Evolutionary conservation across 2,113 vertebrate genomes (phyloP).

Genomic region (Gila orcuttii): DNA sequence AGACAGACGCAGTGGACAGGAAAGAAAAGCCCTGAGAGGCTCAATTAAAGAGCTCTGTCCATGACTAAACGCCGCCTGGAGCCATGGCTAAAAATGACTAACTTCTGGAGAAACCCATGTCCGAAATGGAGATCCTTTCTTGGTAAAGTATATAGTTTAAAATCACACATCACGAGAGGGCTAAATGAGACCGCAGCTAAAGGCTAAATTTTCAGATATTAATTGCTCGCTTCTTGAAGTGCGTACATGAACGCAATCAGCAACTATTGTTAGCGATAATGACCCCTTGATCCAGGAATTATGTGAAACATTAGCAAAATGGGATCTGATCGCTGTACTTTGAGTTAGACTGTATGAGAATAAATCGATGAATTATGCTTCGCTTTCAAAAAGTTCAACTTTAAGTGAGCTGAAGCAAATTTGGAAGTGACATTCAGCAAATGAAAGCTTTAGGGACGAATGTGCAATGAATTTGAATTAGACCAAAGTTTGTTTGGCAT

Average conservation of each 20-base stretch:
- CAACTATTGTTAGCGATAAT: conserved; percentile 13
- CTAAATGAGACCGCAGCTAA: background rate
- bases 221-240: background rate
- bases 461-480: conserved; percentile 8
- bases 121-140: conserved; percentile 44
- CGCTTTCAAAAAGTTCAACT: conserved; percentile 19
- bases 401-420: background rate
- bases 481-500: background rate
- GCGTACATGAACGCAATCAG: conserved; percentile 19
- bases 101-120: conserved; percentile 49
- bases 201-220: background rate
- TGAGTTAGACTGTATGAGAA: background rate
- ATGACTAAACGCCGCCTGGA: conserved; percentile 58
- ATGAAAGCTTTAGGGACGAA: conserved; percentile 2
- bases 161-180: background rate
- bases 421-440: background rate
- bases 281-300: conserved; percentile 24
- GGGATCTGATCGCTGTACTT: conserved; percentile 11
- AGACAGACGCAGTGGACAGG: conserved; percentile 56
- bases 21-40: conserved; percentile 59
- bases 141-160: background rate
- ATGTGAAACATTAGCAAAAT: background rate
- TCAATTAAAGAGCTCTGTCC: conserved; percentile 60
- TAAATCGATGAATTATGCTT: conserved; percentile 8
- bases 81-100: conserved; percentile 48